These are phyloP conservation scores for Nymphalis urticae DNA, from an alignment of 2,888 invertebrate genomes.

Conservation along the genomic window DNA sequence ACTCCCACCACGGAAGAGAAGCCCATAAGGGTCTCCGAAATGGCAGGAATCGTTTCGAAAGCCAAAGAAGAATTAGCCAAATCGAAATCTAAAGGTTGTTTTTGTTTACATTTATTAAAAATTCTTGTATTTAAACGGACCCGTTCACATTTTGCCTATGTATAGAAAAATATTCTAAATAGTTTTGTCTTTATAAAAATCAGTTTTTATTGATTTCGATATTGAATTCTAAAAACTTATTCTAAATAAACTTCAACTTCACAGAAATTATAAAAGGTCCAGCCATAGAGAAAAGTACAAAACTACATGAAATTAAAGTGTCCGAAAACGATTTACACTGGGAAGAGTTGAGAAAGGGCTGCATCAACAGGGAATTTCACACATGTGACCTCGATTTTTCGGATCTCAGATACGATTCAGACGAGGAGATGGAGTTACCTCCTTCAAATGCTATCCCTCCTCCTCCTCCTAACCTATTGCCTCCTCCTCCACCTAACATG, in stretches of 20 bases:
- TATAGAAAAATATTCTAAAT: neutral
- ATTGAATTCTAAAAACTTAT: no score
- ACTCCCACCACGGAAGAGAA: slow-evolving; percentile 82
- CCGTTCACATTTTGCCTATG: slow-evolving; percentile 6
- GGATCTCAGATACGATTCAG: slow-evolving; percentile 94
- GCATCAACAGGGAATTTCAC: slow-evolving; percentile 87
- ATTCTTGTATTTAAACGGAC: neutral
- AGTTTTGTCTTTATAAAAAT: no score
- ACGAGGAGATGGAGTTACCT: slow-evolving; percentile 88
- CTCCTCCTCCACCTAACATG: slow-evolving; percentile 89
- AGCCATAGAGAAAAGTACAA: slow-evolving; percentile 84
- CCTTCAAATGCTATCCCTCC: slow-evolving; percentile 87
- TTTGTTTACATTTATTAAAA: slow-evolving; percentile 9
- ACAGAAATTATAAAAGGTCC: slow-evolving; percentile 87
- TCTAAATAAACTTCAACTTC: slow-evolving; percentile 21
- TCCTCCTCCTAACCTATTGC: slow-evolving; percentile 89
- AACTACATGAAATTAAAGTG: slow-evolving; percentile 87
- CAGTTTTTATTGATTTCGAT: no score
- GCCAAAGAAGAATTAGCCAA: slow-evolving; percentile 95
- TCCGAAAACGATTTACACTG: slow-evolving; percentile 97
- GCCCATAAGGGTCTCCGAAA: slow-evolving; percentile 87
- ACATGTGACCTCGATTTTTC: slow-evolving; percentile 98
- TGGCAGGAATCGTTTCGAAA: slow-evolving; percentile 94
- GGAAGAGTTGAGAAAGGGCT: slow-evolving; percentile 91
- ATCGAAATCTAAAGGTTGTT: slow-evolving; percentile 88